These are phyloP conservation scores for Rosalia funebris DNA, from an alignment of 2,888 invertebrate genomes.

Conservation along the genomic window DNA sequence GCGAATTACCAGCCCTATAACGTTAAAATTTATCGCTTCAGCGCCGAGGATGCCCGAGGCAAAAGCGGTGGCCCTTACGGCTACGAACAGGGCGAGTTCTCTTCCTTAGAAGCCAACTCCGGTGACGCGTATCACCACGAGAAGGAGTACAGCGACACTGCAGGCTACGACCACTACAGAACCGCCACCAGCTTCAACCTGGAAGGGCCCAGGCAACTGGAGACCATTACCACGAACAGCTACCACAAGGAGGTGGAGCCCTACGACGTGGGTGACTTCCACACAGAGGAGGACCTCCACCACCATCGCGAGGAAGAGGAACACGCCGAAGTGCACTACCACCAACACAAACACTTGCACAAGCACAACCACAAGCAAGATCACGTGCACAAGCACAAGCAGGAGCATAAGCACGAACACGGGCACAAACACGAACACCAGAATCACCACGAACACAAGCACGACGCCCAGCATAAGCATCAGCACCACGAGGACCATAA, in stretches of 20 bases:
- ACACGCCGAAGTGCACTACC: conserved; percentile 54
- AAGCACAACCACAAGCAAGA: conserved; percentile 53
- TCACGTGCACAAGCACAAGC: conserved; percentile 48
- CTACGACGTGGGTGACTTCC: conserved; percentile 44
- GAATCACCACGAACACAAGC: conserved; percentile 39
- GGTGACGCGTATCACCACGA: conserved; percentile 27
- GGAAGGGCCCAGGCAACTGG: conserved; percentile 52
- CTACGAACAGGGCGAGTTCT: conserved; percentile 5
- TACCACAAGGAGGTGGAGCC: conserved; percentile 52
- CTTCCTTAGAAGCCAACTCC: conserved; percentile 19
- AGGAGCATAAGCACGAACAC: conserved; percentile 46
- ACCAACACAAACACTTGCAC: conserved; percentile 56
- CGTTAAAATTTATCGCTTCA: conserved; percentile 19
- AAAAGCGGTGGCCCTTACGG: background rate
- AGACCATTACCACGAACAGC: conserved; percentile 50
- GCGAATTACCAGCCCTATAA: conserved; percentile 35
- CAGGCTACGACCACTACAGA: conserved; percentile 49
- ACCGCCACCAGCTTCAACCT: conserved; percentile 45
- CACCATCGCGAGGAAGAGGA: conserved; percentile 41
- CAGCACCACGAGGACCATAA: conserved; percentile 38
- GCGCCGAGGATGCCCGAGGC: conserved; percentile 8
- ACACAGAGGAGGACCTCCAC: conserved; percentile 39
- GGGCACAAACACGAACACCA: conserved; percentile 42
- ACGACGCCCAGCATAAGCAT: conserved; percentile 31
- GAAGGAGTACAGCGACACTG: conserved; percentile 33